Percentiles rank a stretch among this genome's conserved stretches.
Conservation (phyloP, 1,140 invertebrate species). For the Diorhabda elongata region DNA sequence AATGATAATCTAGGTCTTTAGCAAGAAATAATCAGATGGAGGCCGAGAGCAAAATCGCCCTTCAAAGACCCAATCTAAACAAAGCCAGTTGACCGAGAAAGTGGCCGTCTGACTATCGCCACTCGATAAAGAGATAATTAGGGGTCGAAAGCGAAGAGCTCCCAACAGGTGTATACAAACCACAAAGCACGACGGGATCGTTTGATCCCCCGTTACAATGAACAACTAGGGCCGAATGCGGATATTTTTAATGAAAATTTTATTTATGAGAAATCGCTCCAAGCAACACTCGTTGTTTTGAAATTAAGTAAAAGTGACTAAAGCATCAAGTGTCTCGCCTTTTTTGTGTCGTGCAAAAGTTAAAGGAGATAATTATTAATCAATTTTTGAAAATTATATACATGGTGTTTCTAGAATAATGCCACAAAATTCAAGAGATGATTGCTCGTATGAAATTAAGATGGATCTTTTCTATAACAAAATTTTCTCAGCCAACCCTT, state of each 20-base stretch:
- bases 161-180: conserved; percentile 1
- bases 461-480: too few species aligned
- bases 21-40: background rate
- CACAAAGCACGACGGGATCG: background rate
- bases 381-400: too few species aligned
- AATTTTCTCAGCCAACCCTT: too few species aligned
- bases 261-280: background rate
- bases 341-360: too few species aligned
- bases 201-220: background rate
- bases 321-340: too few species aligned
- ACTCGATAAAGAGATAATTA: background rate
- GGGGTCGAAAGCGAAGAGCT: background rate
- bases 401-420: too few species aligned
- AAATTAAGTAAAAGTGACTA: too few species aligned
- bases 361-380: too few species aligned
- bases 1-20: conserved; percentile 1
- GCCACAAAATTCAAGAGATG: too few species aligned
- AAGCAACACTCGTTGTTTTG: too few species aligned
- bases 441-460: too few species aligned
- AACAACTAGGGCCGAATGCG: background rate
- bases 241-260: conserved; percentile 1
- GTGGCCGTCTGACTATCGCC: conserved; percentile 1
- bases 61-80: conserved; percentile 2
- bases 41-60: background rate
- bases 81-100: conserved; percentile 1